phyloP scores from a whole-genome alignment of 2,888 invertebrate species.

The Microplitis manilae region DNA sequence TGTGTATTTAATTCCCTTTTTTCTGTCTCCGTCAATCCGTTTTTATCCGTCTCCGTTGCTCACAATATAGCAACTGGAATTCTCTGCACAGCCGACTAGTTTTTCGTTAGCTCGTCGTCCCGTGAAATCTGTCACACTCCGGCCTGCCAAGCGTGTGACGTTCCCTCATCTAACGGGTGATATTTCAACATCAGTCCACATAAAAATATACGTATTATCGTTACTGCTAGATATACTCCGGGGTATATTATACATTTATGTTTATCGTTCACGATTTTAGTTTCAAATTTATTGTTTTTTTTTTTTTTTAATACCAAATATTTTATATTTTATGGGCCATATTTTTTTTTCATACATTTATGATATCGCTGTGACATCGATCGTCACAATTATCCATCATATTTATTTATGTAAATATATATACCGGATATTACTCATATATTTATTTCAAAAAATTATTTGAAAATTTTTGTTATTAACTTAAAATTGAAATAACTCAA shows the following conservation, averaged over 20 bases:
- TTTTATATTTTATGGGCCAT: background rate
- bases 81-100: slow-evolving; percentile 68
- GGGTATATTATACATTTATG: background rate
- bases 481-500: too few relatives aligned
- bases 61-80: slow-evolving; percentile 20
- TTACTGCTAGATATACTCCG: slow-evolving; percentile 1
- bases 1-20: slow-evolving; percentile 5
- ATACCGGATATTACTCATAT: too few relatives aligned
- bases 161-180: slow-evolving; percentile 39
- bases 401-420: too few relatives aligned
- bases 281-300: background rate
- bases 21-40: background rate
- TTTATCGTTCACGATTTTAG: background rate
- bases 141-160: slow-evolving; percentile 42
- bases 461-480: too few relatives aligned
- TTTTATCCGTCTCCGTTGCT: slow-evolving; percentile 57
- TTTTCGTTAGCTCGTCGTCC: slow-evolving; percentile 69
- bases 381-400: too few relatives aligned
- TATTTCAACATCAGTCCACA: slow-evolving; percentile 22
- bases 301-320: background rate
- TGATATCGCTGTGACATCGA: too few relatives aligned
- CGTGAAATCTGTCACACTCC: slow-evolving; percentile 68
- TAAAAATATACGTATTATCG: slow-evolving; percentile 6
- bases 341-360: background rate
- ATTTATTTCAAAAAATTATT: too few relatives aligned